Evolutionary conservation across 37 sponge, comb jelly and placozoan genomes (phyloP).

Genomic region (Geodia barretti): DNA sequence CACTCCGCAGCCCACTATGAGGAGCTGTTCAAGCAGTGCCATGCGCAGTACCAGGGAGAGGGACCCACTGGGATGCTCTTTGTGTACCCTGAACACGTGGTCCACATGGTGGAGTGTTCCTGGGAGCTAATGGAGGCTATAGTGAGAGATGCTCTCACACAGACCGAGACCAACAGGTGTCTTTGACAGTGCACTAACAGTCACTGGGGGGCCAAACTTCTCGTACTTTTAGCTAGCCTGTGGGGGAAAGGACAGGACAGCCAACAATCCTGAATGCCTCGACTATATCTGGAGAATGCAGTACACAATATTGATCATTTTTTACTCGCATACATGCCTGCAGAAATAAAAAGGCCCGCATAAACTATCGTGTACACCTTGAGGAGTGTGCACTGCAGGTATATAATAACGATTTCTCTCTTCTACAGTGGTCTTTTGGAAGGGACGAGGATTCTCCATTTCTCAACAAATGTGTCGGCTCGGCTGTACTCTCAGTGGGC

Average conservation of each 20-base stretch:
- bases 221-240: no score
- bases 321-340: no score
- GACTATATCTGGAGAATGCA: no score
- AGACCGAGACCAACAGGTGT: no score
- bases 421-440: slow-evolving; percentile 36
- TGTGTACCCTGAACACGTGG: slow-evolving; percentile 75
- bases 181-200: no score
- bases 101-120: slow-evolving; percentile 68
- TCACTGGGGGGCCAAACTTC: no score
- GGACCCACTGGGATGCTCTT: slow-evolving; percentile 78
- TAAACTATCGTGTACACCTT: no score
- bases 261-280: no score
- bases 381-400: no score
- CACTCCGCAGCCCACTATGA: slow-evolving; percentile 72
- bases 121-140: slow-evolving; percentile 46
- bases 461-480: slow-evolving; percentile 38
- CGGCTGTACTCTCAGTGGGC: slow-evolving; percentile 69
- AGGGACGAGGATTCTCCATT: slow-evolving; percentile 35
- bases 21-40: slow-evolving; percentile 60
- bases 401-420: not conserved
- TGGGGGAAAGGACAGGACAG: no score
- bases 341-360: no score
- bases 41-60: slow-evolving; percentile 71
- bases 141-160: slow-evolving; percentile 25
- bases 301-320: no score